These are phyloP conservation scores for Sylvietta virens DNA, from an alignment of 2,113 vertebrate species.

Conservation along the genomic window DNA sequence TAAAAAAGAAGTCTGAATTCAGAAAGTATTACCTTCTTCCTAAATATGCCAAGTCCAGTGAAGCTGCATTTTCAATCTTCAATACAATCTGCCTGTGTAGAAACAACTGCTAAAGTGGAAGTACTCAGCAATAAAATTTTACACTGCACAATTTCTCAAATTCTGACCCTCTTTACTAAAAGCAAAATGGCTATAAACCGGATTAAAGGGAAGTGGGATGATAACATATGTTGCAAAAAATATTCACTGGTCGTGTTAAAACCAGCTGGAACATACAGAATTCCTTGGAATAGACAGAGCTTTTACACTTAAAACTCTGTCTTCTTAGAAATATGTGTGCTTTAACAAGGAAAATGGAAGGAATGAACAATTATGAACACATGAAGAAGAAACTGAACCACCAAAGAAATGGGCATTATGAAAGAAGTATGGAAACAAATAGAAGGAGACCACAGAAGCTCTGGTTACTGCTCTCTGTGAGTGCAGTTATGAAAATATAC, in stretches of 20 bases:
- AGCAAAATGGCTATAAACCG: neutral
- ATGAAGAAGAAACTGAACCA: neutral
- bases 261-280: neutral
- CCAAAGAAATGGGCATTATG: neutral
- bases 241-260: neutral
- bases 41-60: neutral
- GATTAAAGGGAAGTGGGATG: neutral
- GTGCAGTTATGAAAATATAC: neutral
- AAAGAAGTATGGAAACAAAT: neutral
- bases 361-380: neutral
- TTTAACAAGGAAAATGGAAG: neutral
- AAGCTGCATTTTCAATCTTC: conserved; percentile 1
- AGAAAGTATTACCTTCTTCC: neutral
- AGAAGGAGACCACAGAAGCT: neutral
- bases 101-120: neutral
- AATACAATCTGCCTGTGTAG: neutral
- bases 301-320: neutral
- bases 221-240: neutral
- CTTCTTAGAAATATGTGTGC: neutral
- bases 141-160: neutral
- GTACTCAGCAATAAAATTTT: neutral
- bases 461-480: neutral
- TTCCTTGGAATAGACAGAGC: neutral
- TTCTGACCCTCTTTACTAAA: neutral
- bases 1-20: neutral